These are phyloP conservation scores for Acleris holmiana DNA, from an alignment of 2,888 invertebrate species.

Conservation along the genomic window DNA sequence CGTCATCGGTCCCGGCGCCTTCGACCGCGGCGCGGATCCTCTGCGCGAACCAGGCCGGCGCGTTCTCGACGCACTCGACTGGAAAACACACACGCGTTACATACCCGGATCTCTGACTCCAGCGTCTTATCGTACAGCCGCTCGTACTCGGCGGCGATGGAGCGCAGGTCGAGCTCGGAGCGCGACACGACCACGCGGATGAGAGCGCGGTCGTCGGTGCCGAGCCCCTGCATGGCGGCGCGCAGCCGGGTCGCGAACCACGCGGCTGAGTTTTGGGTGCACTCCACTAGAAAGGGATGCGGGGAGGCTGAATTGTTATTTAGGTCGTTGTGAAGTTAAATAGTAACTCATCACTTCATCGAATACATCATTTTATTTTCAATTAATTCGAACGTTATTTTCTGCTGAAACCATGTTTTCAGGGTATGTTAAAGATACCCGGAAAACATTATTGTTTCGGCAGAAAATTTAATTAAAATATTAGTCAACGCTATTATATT, in stretches of 20 bases:
- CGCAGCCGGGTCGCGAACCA: constrained; percentile 89
- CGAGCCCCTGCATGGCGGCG: constrained; percentile 87
- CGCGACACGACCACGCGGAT: constrained; percentile 89
- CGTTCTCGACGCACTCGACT: constrained; percentile 90
- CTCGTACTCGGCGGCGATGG: constrained; percentile 89
- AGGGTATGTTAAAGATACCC: no score
- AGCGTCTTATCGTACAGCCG: constrained; percentile 88
- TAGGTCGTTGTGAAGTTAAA: no score
- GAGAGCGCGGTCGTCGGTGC: constrained; percentile 89
- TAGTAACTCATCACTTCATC: no score
- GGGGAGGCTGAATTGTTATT: background rate
- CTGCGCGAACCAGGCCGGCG: constrained; percentile 88
- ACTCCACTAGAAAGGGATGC: constrained; percentile 83
- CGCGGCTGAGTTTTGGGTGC: constrained; percentile 86
- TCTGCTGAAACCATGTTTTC: no score
- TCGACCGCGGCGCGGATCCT: constrained; percentile 86
- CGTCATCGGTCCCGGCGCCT: constrained; percentile 89
- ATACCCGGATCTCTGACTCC: constrained; percentile 86
- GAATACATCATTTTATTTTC: no score
- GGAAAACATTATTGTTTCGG: no score
- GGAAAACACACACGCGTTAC: constrained; percentile 54
- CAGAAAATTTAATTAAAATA: no score
- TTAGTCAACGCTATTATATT: no score
- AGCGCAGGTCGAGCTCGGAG: constrained; percentile 88
- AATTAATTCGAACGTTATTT: no score